Evolutionary conservation across 2,797 vertebrate genomes (phyloP).

Genomic region (Zalophus californianus): DNA sequence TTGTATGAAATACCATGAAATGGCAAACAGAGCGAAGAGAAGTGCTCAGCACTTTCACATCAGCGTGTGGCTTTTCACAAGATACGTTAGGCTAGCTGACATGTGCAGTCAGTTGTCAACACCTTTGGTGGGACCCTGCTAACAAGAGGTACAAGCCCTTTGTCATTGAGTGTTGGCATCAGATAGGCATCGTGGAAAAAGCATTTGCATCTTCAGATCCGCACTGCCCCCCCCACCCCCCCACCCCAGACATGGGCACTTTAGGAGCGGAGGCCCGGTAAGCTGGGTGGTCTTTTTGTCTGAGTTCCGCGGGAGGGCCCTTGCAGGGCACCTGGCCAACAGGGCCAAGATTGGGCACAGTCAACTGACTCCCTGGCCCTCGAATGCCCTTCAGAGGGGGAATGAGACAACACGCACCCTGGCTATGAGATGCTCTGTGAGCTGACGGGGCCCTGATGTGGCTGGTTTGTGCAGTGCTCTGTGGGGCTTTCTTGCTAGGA

Average conservation of each 20-base stretch:
- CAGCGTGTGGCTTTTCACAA: background rate
- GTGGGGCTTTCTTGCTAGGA: background rate
- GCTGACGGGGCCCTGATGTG: rapidly evolving
- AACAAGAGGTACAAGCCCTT: background rate
- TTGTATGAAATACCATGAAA: background rate
- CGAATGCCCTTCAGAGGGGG: too few relatives aligned
- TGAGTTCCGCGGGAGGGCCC: background rate
- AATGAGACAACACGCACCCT: background rate
- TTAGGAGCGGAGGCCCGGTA: background rate
- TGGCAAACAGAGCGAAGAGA: background rate
- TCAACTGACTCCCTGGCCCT: background rate
- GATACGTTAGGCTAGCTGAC: background rate
- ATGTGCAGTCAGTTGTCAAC: rapidly evolving
- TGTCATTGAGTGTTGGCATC: background rate
- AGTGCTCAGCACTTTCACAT: background rate
- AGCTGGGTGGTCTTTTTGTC: background rate
- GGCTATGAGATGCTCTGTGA: background rate
- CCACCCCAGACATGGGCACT: background rate
- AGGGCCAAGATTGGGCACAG: background rate
- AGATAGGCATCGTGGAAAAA: background rate
- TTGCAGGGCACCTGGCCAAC: too few relatives aligned
- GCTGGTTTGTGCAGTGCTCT: background rate
- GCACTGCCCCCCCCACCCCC: too few relatives aligned
- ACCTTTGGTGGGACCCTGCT: background rate
- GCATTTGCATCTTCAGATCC: rapidly evolving